Percentiles rank a stretch among this genome's conserved stretches.
phyloP scores from a whole-genome alignment of 2,113 vertebrate genomes.

The Sphyrna mokarran region DNA sequence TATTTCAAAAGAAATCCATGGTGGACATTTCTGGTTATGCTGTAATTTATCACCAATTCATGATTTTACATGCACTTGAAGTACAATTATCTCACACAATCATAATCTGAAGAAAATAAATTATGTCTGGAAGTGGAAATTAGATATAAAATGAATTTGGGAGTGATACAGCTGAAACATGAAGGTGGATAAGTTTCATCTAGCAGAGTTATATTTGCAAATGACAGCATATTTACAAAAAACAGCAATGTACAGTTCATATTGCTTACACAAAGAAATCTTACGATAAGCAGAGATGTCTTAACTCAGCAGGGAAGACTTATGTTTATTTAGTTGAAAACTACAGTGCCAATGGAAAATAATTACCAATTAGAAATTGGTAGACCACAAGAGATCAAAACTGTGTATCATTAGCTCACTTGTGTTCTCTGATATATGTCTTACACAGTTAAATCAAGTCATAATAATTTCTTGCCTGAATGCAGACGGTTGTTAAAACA shows the following conservation, averaged over 20 bases:
- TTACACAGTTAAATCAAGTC: neutral
- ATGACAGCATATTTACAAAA: neutral
- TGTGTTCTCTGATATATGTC: neutral
- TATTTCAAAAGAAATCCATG: neutral
- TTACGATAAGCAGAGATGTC: neutral
- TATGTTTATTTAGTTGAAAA: neutral
- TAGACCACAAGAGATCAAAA: neutral
- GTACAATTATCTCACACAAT: neutral
- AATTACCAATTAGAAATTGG: slow-evolving; percentile 12
- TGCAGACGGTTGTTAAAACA: neutral
- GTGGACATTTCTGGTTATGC: neutral
- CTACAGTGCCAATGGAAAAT: neutral
- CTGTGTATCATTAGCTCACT: neutral
- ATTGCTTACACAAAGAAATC: neutral
- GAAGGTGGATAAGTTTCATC: neutral
- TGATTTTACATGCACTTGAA: neutral
- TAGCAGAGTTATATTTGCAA: neutral
- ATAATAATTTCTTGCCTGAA: neutral
- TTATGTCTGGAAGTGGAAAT: neutral
- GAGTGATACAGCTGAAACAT: neutral
- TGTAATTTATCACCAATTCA: neutral
- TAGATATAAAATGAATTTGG: neutral
- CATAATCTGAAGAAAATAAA: neutral
- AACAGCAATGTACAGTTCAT: neutral
- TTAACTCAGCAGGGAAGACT: neutral